Base-by-base conservation (phyloP, 2,797 vertebrate species). In the Myripristis jacobus region DNA sequence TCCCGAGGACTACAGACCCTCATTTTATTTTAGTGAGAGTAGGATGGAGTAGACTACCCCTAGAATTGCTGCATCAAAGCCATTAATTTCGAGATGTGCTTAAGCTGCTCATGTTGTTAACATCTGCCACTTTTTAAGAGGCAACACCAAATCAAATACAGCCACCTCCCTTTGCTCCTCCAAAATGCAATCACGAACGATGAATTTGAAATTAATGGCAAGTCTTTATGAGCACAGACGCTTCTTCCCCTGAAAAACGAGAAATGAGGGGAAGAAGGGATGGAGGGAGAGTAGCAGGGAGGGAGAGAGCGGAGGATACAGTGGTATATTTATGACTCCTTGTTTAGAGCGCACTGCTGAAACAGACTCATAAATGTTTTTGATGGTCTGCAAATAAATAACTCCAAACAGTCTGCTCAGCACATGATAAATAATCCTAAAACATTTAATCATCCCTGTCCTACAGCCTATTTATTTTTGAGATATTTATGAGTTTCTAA, bases 291-390 rank as follows among this genome's bases (percentile, higher is more conserved):
- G 60, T 44, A 61, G 46, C 8, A 48, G 59, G n/a, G 63, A 48
- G 53, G 15, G 47, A 48, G 54, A 69, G 56, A 52, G 47, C 34
- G 25, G 79, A 76, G 64, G 77, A 85, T 78, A 77, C 83, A 79
- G 64, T 43, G 48, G 59, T 56, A 62, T 77, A 91, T 93, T 93
- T 87, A 92, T 83, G 79, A 66, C 59, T 73, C 68, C 84, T 82
- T 77, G 85, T 88, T 89, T 63, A 38, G 68, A 82, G 77, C 77
- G 80, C 83, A 81, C 80, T 86, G 88, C 89, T 86, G 90, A 91
- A 93, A 92, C 86, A 83, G 82, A 87, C 89, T 89, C 89, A 88
- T 93, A 90, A 93, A 94, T 89, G 90, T 92, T 90, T 91, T 86
- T 87, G 84, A 91, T 88, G 84, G 77, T 51, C 51, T 3, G 34